Evolutionary conservation across 2,797 vertebrate genomes (phyloP), one percentile per base, ranked within the genome.

Genomic region (Siniperca undulata): DNA sequence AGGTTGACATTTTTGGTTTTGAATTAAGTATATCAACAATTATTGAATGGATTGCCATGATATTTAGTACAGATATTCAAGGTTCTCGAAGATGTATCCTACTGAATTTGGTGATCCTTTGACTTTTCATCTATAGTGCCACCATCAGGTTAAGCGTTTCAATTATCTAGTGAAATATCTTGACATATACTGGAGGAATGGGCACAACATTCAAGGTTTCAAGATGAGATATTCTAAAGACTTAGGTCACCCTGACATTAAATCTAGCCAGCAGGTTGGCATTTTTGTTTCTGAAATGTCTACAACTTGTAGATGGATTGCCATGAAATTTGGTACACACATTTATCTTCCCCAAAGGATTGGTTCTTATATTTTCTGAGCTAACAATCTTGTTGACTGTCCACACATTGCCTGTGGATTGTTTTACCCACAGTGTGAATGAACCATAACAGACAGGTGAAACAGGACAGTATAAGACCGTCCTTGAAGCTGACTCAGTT

Each of bases 401-500:
- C 40, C 34, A 60, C 74, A 55, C 40, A 4, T 7, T 44, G 34
- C 50, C 65, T 38, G 7, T 30, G 22, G 62, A 64, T 65, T 53
- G 11, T 65, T 58, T 66, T 61, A 34, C 46, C 16, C 34, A 48
- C 30, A 22, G 60, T 67, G 73, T 46, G 50, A 83, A 77, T 75
- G 46, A 78, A 60, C 20, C 17, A 12, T 38, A 68, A 9, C 48
- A 75, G 68, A 76, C 40, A 38, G 59, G 27, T 5, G 9, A 74
- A 71, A 53, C n/a, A 19, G 42, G 61, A 64, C 30, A 59, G 7
- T 85, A 24, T 24, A 11, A 78, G 14, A 34, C 9, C 5, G 7
- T 62, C 67, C 52, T 53, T 30, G 50, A 24, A 61, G 68, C 40
- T n/a, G 44, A 76, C 52, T 84, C 73, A 56, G 59, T 82, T 72